Conservation (phyloP, 2,888 invertebrate species). For the Eupithecia subumbrata region DNA sequence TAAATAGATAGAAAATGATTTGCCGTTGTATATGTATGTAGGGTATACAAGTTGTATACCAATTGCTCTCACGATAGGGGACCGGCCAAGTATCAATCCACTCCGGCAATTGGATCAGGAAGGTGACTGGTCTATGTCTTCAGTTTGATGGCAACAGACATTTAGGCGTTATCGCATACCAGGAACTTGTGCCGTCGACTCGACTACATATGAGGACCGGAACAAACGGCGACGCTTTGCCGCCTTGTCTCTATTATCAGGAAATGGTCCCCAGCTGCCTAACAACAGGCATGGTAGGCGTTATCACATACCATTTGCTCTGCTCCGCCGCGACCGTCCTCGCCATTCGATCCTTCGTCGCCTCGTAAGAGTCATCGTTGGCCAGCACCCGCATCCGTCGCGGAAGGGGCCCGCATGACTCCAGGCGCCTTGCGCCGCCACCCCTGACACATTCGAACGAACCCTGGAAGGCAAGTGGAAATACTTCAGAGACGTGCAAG, state of each 20-base stretch:
- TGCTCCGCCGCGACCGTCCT: conserved; percentile 96
- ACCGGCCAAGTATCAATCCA: not conserved
- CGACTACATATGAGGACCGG: not conserved
- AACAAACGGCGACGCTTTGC: not conserved
- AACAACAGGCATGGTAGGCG: not conserved
- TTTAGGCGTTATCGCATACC: not conserved
- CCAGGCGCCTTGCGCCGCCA: conserved; percentile 85
- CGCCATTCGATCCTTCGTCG: conserved; percentile 95
- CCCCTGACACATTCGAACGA: conserved; percentile 95
- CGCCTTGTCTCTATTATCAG: not conserved
- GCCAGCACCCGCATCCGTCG: conserved; percentile 96
- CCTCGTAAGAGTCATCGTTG: conserved; percentile 97
- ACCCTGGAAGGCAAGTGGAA: conserved; percentile 83
- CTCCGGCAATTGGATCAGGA: not conserved
- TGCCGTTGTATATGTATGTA: no score
- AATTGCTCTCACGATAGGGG: no score
- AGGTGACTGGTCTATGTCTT: no score
- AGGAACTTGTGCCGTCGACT: not conserved
- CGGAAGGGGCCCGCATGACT: conserved; percentile 93
- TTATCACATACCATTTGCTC: conserved; percentile 90
- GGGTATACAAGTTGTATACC: no score
- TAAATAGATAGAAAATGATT: no score
- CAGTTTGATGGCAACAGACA: no score
- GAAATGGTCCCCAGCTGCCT: not conserved
- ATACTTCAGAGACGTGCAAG: not conserved